Evolutionary conservation across 2,888 invertebrate genomes (phyloP), one percentile per base, ranked within the genome.

Genomic region (Eupsilia transversa): DNA sequence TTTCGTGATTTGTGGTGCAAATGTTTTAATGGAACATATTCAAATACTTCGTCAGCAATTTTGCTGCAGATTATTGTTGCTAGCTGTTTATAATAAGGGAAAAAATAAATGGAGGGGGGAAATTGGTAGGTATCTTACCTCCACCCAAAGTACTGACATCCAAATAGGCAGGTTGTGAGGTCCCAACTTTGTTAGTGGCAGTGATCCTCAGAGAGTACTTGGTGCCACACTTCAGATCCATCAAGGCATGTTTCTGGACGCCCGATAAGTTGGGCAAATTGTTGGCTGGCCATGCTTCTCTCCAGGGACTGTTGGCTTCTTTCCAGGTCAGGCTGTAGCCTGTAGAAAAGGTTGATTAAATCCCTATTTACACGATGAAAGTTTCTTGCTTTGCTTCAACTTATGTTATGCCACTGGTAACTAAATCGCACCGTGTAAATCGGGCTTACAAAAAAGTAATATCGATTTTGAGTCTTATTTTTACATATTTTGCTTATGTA

Each of bases 151-250:
- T 96, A 89, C 97, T 97, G 75, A 97, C 96, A 60, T 97, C 97
- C 77, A 97, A 94, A 79, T 97, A 95, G 4, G 97, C 96, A 0
- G 98, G 97, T 84, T 97, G 97, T 20, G 99, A 98, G 60, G 97
- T 97, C 6, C 99, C 99, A 7, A 99, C 98, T 86, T 97, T 97
- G 94, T 99, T 99, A 69, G 98, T 97, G 0, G 99, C 98, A 1
- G 98, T 97, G 88, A 99, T 97, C 91, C 98, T 97, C 80, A 99
- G 97, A 76, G 98, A 97, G 91, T 99, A 99, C 82, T 97, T 97
- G 17, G 98, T 98, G 30, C 99, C 99, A 92, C 99, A 99, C 89
- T 97, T 97, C 23, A 99, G 96, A 0, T 97, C 97, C 1, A 97
- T 97, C 52, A 98, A 88, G 0, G 96, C 83, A 97, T 98, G 97